phyloP scores from a whole-genome alignment of 30 jellyfish, hydroid and myxozoan genomes.

The Hydractinia symbiolongicarpus region DNA sequence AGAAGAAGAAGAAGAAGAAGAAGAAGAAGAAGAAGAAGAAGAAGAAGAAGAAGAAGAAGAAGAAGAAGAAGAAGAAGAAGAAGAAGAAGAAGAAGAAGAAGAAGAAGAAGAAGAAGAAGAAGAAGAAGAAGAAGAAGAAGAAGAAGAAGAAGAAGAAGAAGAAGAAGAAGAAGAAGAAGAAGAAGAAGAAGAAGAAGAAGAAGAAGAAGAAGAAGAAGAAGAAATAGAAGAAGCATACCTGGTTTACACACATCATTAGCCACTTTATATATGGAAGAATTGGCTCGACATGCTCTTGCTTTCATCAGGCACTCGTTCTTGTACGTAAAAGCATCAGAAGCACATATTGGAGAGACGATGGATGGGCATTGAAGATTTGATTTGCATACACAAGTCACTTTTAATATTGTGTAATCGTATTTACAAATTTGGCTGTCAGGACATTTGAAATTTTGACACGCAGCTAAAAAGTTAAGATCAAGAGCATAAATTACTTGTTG shows the following conservation, averaged over 20 bases:
- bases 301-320: slow-evolving; percentile 43
- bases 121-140: not conserved
- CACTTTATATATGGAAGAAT: slow-evolving; percentile 15
- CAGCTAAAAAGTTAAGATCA: slow-evolving; percentile 14
- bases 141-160: not conserved
- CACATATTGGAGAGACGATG: slow-evolving; percentile 40
- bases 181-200: not conserved
- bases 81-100: not conserved
- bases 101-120: slow-evolving; percentile 2
- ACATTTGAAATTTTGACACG: slow-evolving; percentile 30
- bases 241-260: slow-evolving; percentile 26
- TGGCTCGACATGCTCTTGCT: slow-evolving; percentile 24
- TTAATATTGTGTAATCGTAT: not conserved
- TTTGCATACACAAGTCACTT: slow-evolving; percentile 39
- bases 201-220: slow-evolving; percentile 1
- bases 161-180: not conserved
- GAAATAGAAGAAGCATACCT: slow-evolving; percentile 34
- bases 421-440: slow-evolving; percentile 27
- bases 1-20: slow-evolving; percentile 2
- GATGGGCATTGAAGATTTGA: slow-evolving; percentile 29
- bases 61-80: not conserved
- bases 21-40: not conserved
- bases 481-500: no score
- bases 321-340: slow-evolving; percentile 42
- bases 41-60: not conserved